Evolutionary conservation across 2,888 invertebrate species (phyloP).

Genomic region (Acheta domesticus): DNA sequence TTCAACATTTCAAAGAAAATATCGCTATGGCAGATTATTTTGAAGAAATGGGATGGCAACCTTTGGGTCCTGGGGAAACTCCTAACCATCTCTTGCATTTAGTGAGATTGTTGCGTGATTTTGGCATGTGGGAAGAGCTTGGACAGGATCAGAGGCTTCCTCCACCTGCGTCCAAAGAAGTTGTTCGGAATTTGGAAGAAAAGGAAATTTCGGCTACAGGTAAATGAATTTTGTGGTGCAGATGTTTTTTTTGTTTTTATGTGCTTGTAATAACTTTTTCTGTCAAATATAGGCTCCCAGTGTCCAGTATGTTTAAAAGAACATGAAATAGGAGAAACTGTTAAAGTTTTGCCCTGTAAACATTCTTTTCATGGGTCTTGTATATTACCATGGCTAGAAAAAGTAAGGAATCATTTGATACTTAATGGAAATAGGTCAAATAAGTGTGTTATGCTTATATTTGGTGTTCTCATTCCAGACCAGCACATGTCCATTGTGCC

Average conservation of each 20-base stretch:
- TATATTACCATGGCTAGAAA: constrained; percentile 77
- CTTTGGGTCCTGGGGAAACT: constrained; percentile 69
- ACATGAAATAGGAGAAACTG: constrained; percentile 60
- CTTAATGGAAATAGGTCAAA: not conserved
- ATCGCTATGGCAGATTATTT: constrained; percentile 77
- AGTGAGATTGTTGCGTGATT: constrained; percentile 64
- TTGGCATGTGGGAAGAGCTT: constrained; percentile 60
- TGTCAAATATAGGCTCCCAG: constrained; percentile 50
- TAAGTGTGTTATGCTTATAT: constrained; percentile 31
- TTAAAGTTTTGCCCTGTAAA: constrained; percentile 72
- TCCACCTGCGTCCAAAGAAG: constrained; percentile 74
- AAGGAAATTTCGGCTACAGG: constrained; percentile 50
- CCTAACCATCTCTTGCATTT: constrained; percentile 69
- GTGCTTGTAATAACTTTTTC: not conserved
- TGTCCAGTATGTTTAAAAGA: constrained; percentile 78
- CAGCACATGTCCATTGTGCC: constrained; percentile 84
- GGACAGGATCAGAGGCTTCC: constrained; percentile 58
- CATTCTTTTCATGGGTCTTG: constrained; percentile 77
- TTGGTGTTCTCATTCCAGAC: constrained; percentile 57
- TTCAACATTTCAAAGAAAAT: no score
- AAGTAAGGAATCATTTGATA: constrained; percentile 53
- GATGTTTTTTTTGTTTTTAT: not conserved
- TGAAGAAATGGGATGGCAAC: constrained; percentile 81
- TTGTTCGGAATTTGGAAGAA: constrained; percentile 62
- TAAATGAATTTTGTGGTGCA: constrained; percentile 37